Evolutionary conservation across 2,113 vertebrate species (phyloP).

Genomic region (Vimba vimba): DNA sequence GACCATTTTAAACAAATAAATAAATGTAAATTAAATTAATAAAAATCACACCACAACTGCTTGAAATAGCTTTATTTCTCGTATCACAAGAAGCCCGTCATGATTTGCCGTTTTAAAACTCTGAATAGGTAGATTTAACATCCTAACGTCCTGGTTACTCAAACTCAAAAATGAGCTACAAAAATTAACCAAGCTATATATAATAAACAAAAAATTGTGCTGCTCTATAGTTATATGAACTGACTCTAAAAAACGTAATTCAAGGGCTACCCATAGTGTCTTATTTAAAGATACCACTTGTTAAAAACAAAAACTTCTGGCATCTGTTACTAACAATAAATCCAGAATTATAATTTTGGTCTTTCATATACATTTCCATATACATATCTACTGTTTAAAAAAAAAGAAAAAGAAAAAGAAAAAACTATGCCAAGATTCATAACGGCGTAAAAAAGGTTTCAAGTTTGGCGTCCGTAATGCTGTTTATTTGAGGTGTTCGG

Average conservation of each 20-base stretch:
- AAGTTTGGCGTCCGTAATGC: slow-evolving; percentile 79
- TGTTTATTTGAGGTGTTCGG: slow-evolving; percentile 72
- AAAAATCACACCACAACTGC: background rate
- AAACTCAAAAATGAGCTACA: slow-evolving; percentile 58
- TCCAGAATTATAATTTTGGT: slow-evolving; percentile 75
- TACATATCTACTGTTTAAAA: slow-evolving; percentile 67
- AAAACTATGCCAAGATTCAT: slow-evolving; percentile 51
- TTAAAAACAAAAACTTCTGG: slow-evolving; percentile 63
- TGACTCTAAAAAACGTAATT: slow-evolving; percentile 52
- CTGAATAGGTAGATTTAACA: slow-evolving; percentile 53
- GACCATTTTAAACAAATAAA: no score
- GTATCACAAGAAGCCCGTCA: slow-evolving; percentile 49
- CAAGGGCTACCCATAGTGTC: slow-evolving; percentile 74
- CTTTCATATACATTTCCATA: slow-evolving; percentile 68
- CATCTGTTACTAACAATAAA: slow-evolving; percentile 63
- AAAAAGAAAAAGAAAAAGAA: slow-evolving; percentile 49
- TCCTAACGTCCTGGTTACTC: slow-evolving; percentile 49
- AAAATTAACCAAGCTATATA: slow-evolving; percentile 42
- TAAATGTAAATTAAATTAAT: no score
- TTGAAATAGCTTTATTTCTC: slow-evolving; percentile 58
- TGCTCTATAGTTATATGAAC: slow-evolving; percentile 55
- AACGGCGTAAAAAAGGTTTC: slow-evolving; percentile 68
- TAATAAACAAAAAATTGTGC: slow-evolving; percentile 46
- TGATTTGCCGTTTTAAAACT: slow-evolving; percentile 45
- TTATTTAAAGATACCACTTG: slow-evolving; percentile 67